A percentile compares a stretch with the other conserved stretches of the same genome.
phyloP scores from a whole-genome alignment of 2,113 vertebrate genomes.

The Parus major region DNA sequence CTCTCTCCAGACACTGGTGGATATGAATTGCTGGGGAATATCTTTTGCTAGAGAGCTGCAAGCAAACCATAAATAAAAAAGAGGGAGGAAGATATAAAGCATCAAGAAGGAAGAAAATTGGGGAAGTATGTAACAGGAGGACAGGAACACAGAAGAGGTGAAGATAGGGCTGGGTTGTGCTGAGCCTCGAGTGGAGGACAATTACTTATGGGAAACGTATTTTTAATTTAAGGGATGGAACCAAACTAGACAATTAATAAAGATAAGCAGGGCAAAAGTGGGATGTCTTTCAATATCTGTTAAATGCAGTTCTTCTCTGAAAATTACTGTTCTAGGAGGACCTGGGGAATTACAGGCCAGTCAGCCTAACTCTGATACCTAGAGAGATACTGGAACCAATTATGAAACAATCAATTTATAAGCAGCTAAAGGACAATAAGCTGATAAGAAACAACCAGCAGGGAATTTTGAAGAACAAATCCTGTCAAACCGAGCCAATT shows the following conservation, averaged over 20 bases:
- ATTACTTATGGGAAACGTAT: not conserved
- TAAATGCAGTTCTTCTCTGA: conserved; percentile 30
- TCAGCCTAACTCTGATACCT: conserved; percentile 16
- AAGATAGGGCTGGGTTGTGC: not conserved
- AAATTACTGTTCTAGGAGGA: conserved; percentile 29
- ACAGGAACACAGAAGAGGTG: not conserved
- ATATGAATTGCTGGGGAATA: not conserved
- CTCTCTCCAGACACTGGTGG: not conserved
- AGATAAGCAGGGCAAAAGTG: conserved; percentile 40
- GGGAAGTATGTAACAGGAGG: not conserved
- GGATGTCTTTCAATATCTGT: conserved; percentile 6
- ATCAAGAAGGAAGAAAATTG: not conserved
- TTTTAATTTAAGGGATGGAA: conserved; percentile 43
- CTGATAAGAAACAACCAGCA: conserved; percentile 45
- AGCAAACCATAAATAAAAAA: not conserved
- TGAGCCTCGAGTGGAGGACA: not conserved
- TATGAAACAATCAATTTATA: conserved; percentile 56
- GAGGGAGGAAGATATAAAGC: not conserved
- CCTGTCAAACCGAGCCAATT: conserved; percentile 17
- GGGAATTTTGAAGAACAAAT: conserved; percentile 49
- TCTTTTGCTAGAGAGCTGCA: not conserved
- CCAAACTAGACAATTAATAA: conserved; percentile 39
- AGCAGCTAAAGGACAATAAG: conserved; percentile 30
- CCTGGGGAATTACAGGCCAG: conserved; percentile 52
- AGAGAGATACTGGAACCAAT: conserved; percentile 47